phyloP scores from a whole-genome alignment of 1,140 invertebrate species.

The Mamestra configurata region DNA sequence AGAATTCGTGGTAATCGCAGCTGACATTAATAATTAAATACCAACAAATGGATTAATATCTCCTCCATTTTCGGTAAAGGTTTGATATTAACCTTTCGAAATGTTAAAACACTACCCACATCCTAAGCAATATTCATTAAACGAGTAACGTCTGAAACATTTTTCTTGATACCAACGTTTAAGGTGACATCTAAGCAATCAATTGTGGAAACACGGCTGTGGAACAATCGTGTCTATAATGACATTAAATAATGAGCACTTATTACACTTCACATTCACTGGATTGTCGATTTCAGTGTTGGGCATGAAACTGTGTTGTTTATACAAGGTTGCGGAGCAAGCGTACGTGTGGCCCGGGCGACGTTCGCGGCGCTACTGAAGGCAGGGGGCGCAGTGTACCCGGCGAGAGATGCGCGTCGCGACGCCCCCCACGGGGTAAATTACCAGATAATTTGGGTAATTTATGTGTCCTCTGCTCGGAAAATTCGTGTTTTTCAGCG shows the following conservation, averaged over 20 bases:
- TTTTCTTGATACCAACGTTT: conserved; percentile 46
- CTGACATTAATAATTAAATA: conserved; percentile 37
- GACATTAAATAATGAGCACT: conserved; percentile 35
- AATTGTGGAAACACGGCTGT: conserved; percentile 15
- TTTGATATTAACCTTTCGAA: background rate
- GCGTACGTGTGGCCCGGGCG: conserved; percentile 55
- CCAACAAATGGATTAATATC: conserved; percentile 15
- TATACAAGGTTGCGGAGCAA: conserved; percentile 26
- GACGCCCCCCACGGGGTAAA: conserved; percentile 53
- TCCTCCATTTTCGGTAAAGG: background rate
- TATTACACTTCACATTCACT: conserved; percentile 54
- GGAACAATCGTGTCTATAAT: conserved; percentile 21
- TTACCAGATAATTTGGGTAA: conserved; percentile 60
- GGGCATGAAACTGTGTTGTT: conserved; percentile 51
- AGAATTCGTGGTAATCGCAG: background rate
- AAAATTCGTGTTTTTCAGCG: conserved; percentile 31
- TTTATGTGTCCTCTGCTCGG: conserved; percentile 37
- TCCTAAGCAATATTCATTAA: conserved; percentile 24
- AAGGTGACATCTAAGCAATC: conserved; percentile 22
- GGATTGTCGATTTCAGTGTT: conserved; percentile 27
- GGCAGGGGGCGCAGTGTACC: conserved; percentile 42
- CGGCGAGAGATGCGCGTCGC: conserved; percentile 55
- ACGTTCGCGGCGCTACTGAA: conserved; percentile 59
- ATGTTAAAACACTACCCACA: conserved; percentile 44
- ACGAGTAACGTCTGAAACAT: conserved; percentile 42